phyloP scores from a whole-genome alignment of 2,113 vertebrate genomes.

The Nicator chloris region DNA sequence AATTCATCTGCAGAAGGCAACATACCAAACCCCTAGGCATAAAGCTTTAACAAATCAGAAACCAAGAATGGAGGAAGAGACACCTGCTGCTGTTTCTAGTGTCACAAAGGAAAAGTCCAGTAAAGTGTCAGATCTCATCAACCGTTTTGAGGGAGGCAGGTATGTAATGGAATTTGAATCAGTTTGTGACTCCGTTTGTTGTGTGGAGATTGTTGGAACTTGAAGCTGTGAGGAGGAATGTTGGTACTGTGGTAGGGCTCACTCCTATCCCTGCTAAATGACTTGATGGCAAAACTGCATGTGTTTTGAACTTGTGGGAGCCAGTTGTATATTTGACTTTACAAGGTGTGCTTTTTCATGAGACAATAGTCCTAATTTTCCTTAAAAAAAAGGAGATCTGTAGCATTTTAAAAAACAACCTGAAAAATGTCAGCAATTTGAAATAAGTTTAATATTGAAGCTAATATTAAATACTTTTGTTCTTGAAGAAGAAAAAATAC shows the following conservation, averaged over 20 bases:
- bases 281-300: background rate
- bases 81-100: conserved; percentile 52
- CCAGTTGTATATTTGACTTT: background rate
- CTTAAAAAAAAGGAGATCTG: background rate
- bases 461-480: background rate
- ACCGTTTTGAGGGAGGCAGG: conserved; percentile 93
- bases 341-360: background rate
- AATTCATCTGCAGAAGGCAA: conserved; percentile 81
- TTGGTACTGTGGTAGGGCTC: accelerated
- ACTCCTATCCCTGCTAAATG: background rate
- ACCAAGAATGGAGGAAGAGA: conserved; percentile 83
- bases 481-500: background rate
- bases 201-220: background rate
- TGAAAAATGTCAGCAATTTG: background rate
- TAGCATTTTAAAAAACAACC: background rate
- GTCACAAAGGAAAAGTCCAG: conserved; percentile 78
- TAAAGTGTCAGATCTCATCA: conserved; percentile 95
- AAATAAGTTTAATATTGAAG: background rate
- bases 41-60: conserved; percentile 72
- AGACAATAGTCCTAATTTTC: background rate
- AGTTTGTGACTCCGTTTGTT: background rate
- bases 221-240: background rate
- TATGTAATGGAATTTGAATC: conserved; percentile 43
- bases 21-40: conserved; percentile 64
- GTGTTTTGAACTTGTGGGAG: background rate